Base-by-base conservation (phyloP, 2,888 invertebrate genomes). In the Oscheius myriophilus region DNA sequence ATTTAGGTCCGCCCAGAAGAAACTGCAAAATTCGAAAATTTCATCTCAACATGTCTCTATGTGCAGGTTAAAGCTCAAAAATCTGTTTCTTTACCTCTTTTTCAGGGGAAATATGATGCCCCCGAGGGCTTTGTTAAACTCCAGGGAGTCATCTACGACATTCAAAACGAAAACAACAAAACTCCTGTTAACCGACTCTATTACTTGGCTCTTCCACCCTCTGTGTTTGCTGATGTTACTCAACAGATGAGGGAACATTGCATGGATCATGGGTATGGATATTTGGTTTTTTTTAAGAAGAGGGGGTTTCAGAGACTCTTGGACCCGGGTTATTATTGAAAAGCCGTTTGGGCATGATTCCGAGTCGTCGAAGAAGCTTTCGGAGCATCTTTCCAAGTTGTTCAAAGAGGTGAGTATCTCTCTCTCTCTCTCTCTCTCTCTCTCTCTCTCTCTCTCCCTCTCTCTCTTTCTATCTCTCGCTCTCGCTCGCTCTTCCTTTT, bases 281-380 rank as follows among this genome's bases (percentile, higher is more conserved):
- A 16, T 39, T 21, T 11, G 16, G 9, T 4, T 25, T 14, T 11
- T 12, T 14, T 25, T 26, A 11, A 12, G 12, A 12, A 55, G 12
- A 16, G 9, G 12, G 14, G 16, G 3, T 42, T 78, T 45, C 25
- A 79, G 77, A 18, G 79, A 83, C 46, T 81, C 81, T 1, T 98
- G 94, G 93, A 95, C 94, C 46, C 91, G 97, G 78, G 90, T 98
- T 52, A 96, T 98, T 67, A 92, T 99, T 73, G 98, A 99, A 88
- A 99, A 99, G 88, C 98, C 98, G 9, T 99, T 99, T 88, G 98
- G 98, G 0, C 91, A 91, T 68, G 98, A 98, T 88, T 92, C 92
- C 71, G 91, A 90, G 0, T 92, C 92, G 49, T 97, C 97, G 0
- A 91, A 92, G 63, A 91, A 91, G 73, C 89, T 99, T 26, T 93